Percentiles rank a stretch among this genome's conserved stretches.
These are phyloP conservation scores for Sinonovacula constricta DNA, from an alignment of 1,140 invertebrate genomes.

Conservation along the genomic window DNA sequence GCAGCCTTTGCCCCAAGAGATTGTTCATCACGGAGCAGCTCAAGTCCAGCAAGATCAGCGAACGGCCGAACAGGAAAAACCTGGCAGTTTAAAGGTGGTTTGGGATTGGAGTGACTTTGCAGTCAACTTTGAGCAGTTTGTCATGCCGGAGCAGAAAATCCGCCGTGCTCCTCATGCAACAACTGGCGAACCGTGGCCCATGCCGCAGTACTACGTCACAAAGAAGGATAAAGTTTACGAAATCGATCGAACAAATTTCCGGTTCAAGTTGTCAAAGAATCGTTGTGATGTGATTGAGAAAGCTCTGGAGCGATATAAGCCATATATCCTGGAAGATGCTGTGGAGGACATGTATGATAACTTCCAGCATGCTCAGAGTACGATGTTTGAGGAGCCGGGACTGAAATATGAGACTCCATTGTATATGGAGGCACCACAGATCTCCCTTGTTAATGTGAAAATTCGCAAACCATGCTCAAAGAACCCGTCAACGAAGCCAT, in stretches of 20 bases:
- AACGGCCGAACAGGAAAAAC: slow-evolving; percentile 37
- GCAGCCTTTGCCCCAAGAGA: background rate
- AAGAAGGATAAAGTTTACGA: slow-evolving; percentile 65
- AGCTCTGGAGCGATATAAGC: slow-evolving; percentile 81
- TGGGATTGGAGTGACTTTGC: slow-evolving; percentile 76
- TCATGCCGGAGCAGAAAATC: slow-evolving; percentile 72
- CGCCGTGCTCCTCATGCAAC: slow-evolving; percentile 69
- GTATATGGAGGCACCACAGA: slow-evolving; percentile 59
- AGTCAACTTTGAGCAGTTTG: slow-evolving; percentile 70
- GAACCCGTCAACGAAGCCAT: too few relatives aligned
- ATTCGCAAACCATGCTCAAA: slow-evolving; percentile 68
- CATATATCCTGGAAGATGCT: slow-evolving; percentile 76
- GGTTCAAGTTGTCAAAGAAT: slow-evolving; percentile 72
- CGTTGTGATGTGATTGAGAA: slow-evolving; percentile 81
- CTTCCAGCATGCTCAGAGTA: slow-evolving; percentile 69
- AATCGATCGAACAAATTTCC: slow-evolving; percentile 63
- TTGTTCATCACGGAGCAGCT: background rate
- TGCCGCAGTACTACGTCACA: slow-evolving; percentile 75
- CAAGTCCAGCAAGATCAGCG: background rate
- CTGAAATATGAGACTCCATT: slow-evolving; percentile 62
- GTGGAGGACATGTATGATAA: slow-evolving; percentile 73
- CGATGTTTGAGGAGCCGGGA: slow-evolving; percentile 61
- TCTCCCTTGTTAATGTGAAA: slow-evolving; percentile 64
- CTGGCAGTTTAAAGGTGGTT: slow-evolving; percentile 61
- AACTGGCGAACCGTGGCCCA: slow-evolving; percentile 75